Percentiles rank a stretch among this genome's conserved stretches.
Conservation (phyloP, 2,797 vertebrate genomes). For the Allobates femoralis region DNA sequence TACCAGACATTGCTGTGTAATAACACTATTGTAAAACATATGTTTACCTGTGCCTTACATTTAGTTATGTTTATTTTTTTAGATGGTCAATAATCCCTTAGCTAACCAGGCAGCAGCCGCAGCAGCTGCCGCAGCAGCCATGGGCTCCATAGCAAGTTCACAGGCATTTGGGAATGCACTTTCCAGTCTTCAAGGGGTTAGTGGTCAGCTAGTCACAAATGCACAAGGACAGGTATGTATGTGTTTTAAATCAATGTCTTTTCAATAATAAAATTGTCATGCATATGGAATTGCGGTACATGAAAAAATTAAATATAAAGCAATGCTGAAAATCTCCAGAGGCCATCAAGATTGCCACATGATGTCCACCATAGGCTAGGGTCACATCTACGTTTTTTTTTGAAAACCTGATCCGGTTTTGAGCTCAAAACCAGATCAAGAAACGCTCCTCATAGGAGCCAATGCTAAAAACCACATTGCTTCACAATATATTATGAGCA, state of each 20-base stretch:
- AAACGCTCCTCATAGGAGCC: too few relatives aligned
- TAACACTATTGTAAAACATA: too few relatives aligned
- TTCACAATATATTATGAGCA: too few relatives aligned
- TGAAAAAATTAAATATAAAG: too few relatives aligned
- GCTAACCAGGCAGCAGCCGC: conserved; percentile 94
- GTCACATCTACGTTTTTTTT: too few relatives aligned
- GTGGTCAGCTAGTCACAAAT: conserved; percentile 98
- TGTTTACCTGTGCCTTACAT: not conserved
- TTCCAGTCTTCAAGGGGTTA: conserved; percentile 94
- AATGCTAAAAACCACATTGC: too few relatives aligned
- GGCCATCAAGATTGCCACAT: too few relatives aligned
- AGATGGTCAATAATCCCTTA: conserved; percentile 93
- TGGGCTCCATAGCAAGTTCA: conserved; percentile 93
- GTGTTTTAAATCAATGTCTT: not conserved
- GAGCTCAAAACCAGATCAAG: too few relatives aligned
- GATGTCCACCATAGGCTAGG: too few relatives aligned
- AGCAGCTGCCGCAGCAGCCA: conserved; percentile 82
- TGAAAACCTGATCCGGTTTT: too few relatives aligned
- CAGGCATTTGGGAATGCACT: conserved; percentile 94
- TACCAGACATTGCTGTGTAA: not conserved
- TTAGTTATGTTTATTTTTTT: conserved; percentile 66
- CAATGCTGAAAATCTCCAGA: too few relatives aligned
- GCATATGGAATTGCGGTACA: too few relatives aligned
- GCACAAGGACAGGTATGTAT: conserved; percentile 95
- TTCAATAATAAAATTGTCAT: not conserved